These are phyloP conservation scores for Euwallacea fornicatus DNA, from an alignment of 1,140 invertebrate genomes.

Conservation along the genomic window DNA sequence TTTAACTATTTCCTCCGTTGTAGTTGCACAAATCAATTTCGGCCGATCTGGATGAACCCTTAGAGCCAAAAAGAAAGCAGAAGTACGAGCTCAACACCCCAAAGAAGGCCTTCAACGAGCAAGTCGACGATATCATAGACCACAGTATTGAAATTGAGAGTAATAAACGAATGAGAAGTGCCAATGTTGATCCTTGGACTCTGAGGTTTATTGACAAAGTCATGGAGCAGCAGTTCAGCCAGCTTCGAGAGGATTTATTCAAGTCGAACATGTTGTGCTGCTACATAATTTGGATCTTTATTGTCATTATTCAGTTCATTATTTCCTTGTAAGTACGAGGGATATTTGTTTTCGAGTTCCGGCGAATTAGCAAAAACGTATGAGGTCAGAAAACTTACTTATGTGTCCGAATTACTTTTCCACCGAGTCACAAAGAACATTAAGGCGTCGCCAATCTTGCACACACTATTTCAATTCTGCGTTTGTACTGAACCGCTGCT, in stretches of 20 bases:
- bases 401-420: too few relatives aligned
- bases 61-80: conserved; percentile 45
- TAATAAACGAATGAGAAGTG: conserved; percentile 86
- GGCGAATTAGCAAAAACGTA: too few relatives aligned
- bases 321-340: conserved; percentile 40
- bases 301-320: conserved; percentile 64
- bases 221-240: conserved; percentile 75
- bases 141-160: conserved; percentile 90
- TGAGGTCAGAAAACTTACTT: too few relatives aligned
- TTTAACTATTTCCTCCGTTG: conserved; percentile 21
- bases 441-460: neutral
- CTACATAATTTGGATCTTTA: conserved; percentile 87
- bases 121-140: conserved; percentile 86
- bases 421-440: too few relatives aligned
- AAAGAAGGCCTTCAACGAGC: conserved; percentile 55
- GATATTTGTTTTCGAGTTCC: conserved; percentile 5
- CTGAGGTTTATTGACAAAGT: conserved; percentile 78
- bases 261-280: conserved; percentile 93
- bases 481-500: too few relatives aligned
- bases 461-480: neutral
- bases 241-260: conserved; percentile 90
- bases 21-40: conserved; percentile 46
- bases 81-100: conserved; percentile 43
- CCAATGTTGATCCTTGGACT: conserved; percentile 84
- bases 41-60: conserved; percentile 47